Base-by-base conservation (phyloP, 2,113 vertebrate species). In the Psettodes erumei region DNA sequence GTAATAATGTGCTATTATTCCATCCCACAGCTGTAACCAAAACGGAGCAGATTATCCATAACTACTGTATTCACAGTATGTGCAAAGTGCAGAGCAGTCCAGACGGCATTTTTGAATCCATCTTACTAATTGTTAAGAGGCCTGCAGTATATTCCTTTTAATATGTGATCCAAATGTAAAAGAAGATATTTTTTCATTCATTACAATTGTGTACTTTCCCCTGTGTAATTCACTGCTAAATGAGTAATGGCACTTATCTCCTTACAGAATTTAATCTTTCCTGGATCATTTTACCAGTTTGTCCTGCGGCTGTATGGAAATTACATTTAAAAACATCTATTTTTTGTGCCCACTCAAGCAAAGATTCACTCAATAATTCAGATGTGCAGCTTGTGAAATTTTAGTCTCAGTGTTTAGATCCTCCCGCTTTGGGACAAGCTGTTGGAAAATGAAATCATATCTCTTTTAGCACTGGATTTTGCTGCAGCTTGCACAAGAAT, bases 341-440 rank as follows among this genome's bases (percentile, higher is more conserved):
- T 86, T 91, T n/a, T 77, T 84, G 73, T 73, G 61, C 86, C 60
- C 51, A 66, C 70, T 82, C 71, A 68, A 76, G 79, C 79, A 81
- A 84, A 76, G 80, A 79, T 15, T 15, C 58, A 79, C 87, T 92
- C 88, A 91, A 89, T 88, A 88, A 89, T 90, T 91, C 72, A 90
- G 77, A 83, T 73, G 47, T 76, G 71, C 79, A 83, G 72, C 73
- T 71, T 88, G 75, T 81, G 74, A 79, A 79, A 66, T 82, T 79
- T 85, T 78, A 63, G 55, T 75, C 58, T 72, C 70, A 69, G n/a
- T n/a, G n/a, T n/a, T n/a, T n/a, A n/a, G 60, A 85, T 82, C 60
- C 48, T 80, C 28, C 43, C 16, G 54, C 78, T 86, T 59, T 79
- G 53, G 75, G 61, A 81, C 27, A 55, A 74, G 71, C 77, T 83